phyloP scores from a whole-genome alignment of 2,113 vertebrate species.

The Podilymbus podiceps region DNA sequence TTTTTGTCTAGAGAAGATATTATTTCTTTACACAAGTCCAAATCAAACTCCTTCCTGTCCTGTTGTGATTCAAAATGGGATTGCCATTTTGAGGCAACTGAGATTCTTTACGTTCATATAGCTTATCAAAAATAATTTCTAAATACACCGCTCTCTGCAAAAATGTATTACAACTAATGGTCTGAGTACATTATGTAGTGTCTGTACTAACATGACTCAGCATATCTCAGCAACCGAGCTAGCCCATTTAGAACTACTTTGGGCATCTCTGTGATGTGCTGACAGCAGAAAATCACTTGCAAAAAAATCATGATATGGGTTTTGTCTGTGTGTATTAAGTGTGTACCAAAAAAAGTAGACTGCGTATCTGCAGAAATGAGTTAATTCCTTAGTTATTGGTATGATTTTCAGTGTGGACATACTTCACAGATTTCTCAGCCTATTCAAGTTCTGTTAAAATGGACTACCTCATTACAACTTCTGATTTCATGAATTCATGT shows the following conservation, averaged over 20 bases:
- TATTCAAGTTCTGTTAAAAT: not conserved
- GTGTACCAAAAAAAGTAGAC: not conserved
- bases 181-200: not conserved
- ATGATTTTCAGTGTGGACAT: not conserved
- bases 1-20: not conserved
- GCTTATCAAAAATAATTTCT: not conserved
- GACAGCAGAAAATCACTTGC: not conserved
- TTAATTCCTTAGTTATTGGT: not conserved
- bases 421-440: not conserved
- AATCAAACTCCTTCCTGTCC: not conserved
- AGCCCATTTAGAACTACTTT: not conserved
- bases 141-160: not conserved
- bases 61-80: not conserved
- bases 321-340: not conserved
- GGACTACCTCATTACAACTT: not conserved
- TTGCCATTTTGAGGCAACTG: not conserved
- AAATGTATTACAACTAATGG: not conserved
- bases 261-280: not conserved
- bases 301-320: not conserved
- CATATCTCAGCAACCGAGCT: not conserved
- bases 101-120: not conserved
- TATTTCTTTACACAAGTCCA: not conserved
- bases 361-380: not conserved
- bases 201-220: not conserved
- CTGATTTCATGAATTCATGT: not conserved